A percentile compares a stretch with the other conserved stretches of the same genome.
These are phyloP conservation scores for Phenganax subtilis DNA, from an alignment of 92 coral and sea anemone species.

Conservation along the genomic window DNA sequence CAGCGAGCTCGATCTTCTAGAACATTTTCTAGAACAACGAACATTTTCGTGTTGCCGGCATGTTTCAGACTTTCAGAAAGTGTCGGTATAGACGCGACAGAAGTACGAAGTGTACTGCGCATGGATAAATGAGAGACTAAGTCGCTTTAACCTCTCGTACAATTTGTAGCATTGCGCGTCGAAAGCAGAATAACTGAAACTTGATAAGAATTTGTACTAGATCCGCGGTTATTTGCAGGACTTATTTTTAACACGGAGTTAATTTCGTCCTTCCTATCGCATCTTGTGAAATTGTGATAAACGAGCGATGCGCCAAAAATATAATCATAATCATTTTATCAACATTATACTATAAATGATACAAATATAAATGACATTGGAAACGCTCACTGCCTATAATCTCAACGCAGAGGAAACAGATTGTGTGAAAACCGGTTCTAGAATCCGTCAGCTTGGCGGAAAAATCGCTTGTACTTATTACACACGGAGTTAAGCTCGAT, in stretches of 20 bases:
- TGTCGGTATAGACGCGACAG: no score
- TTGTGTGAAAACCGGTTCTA: constrained; percentile 1
- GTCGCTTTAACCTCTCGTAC: not conserved
- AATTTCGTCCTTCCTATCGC: constrained; percentile 1
- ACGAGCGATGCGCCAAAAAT: not conserved
- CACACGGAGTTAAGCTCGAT: not conserved
- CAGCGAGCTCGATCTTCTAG: no score
- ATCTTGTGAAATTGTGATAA: not conserved
- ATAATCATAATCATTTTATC: not conserved
- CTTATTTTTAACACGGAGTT: constrained; percentile 8
- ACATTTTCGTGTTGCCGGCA: no score
- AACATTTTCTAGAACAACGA: no score
- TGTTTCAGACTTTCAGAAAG: no score
- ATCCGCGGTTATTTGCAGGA: not conserved
- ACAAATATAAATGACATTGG: not conserved
- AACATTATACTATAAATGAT: not conserved
- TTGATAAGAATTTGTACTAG: not conserved
- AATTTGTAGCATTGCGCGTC: constrained; percentile 15
- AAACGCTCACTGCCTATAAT: not conserved
- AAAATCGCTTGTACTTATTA: constrained; percentile 2
- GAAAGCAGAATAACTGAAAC: not conserved
- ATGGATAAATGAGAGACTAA: not conserved
- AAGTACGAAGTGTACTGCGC: no score
- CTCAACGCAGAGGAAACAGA: not conserved
- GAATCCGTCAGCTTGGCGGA: constrained; percentile 7